Conservation (phyloP, 30 jellyfish, hydroid and myxozoan genomes). For the Mastigias papua region DNA sequence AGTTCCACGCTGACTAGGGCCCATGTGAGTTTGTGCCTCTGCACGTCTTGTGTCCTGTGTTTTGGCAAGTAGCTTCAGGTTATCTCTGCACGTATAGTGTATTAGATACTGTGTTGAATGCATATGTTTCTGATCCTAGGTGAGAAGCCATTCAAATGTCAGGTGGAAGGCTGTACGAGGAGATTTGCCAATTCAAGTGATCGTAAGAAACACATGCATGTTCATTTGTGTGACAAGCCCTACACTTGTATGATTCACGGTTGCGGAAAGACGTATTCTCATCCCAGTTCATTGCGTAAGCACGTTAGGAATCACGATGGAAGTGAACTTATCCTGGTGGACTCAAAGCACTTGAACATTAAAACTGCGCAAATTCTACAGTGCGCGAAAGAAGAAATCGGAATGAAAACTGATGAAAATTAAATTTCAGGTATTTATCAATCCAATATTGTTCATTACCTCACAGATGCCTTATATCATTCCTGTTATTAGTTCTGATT, state of each 20-base stretch:
- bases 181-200: conserved; percentile 97
- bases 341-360: conserved; percentile 54
- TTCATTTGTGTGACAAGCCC: conserved; percentile 91
- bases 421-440: no score
- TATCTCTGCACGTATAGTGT: no score
- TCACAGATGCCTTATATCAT: no score
- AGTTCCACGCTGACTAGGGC: no score
- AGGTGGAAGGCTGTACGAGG: conserved; percentile 93
- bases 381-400: conserved; percentile 31
- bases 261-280: conserved; percentile 85
- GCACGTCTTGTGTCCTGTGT: no score
- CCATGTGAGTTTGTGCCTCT: no score
- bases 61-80: no score
- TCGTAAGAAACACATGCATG: conserved; percentile 97
- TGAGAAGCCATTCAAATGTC: conserved; percentile 94
- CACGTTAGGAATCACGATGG: conserved; percentile 84
- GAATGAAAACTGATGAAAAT: neutral
- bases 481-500: no score
- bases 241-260: conserved; percentile 84
- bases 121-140: conserved; percentile 46
- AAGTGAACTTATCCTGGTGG: conserved; percentile 67
- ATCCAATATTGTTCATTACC: no score
- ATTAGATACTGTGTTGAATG: neutral
- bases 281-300: conserved; percentile 82
- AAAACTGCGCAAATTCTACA: conserved; percentile 54